phyloP scores from a whole-genome alignment of 1,140 invertebrate genomes.

The Ceratitis capitata region DNA sequence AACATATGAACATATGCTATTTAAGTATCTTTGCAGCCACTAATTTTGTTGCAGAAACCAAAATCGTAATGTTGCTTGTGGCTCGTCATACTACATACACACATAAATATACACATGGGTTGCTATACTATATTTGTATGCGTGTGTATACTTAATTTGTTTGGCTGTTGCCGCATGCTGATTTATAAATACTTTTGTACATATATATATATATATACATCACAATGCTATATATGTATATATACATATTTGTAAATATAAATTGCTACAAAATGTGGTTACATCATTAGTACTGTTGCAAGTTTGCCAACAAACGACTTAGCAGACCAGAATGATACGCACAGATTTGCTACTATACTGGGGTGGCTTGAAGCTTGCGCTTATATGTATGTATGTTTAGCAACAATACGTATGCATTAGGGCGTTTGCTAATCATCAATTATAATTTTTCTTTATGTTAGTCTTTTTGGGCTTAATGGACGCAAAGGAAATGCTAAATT shows the following conservation, averaged over 20 bases:
- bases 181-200: not conserved
- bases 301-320: not conserved
- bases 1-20: not conserved
- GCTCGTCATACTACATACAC: not conserved
- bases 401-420: no score
- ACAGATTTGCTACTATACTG: not conserved
- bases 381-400: no score
- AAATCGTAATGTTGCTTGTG: not conserved
- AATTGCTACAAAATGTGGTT: conserved; percentile 40
- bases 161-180: not conserved
- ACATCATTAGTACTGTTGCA: conserved; percentile 31
- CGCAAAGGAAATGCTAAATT: no score
- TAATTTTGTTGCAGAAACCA: not conserved
- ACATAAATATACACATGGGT: not conserved
- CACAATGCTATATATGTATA: no score
- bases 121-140: not conserved
- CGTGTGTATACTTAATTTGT: not conserved
- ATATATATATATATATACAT: not conserved
- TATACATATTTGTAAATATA: not conserved
- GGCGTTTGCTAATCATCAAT: no score
- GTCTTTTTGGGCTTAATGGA: no score
- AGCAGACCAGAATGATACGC: not conserved
- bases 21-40: not conserved
- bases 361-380: no score
- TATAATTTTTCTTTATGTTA: no score